phyloP scores from a whole-genome alignment of 2,888 invertebrate genomes.

The Drosophila parthenogenetica region DNA sequence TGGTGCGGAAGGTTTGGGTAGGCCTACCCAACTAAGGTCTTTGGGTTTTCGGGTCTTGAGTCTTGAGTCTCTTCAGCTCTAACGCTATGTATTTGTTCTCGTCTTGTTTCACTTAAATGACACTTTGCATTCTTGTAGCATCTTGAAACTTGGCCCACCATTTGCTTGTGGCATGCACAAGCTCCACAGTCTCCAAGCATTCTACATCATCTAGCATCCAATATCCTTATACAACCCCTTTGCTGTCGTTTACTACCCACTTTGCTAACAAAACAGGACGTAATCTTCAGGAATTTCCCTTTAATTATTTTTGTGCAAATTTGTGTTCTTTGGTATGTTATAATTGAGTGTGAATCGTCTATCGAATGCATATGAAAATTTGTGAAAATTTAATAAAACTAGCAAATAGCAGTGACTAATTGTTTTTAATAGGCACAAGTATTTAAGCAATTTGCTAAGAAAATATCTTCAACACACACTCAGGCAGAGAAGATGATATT shows the following conservation, averaged over 20 bases:
- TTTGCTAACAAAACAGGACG: conserved; percentile 28
- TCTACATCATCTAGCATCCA: background rate
- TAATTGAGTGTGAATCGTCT: conserved; percentile 82
- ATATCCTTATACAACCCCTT: conserved; percentile 7
- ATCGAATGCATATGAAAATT: conserved; percentile 77
- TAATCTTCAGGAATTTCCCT: conserved; percentile 69
- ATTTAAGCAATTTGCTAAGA: conserved; percentile 66
- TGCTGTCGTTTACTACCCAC: background rate
- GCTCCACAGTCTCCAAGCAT: background rate
- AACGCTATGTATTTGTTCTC: conserved; percentile 71
- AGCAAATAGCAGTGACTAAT: conserved; percentile 60
- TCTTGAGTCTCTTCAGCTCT: conserved; percentile 20
- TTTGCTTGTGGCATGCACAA: conserved; percentile 36
- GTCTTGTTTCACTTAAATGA: conserved; percentile 82
- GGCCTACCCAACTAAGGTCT: conserved; percentile 1
- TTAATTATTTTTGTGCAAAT: conserved; percentile 74
- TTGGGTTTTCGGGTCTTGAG: conserved; percentile 2
- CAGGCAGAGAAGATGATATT: conserved; percentile 27
- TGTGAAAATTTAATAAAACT: conserved; percentile 77
- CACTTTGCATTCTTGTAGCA: conserved; percentile 81
- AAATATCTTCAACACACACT: conserved; percentile 41
- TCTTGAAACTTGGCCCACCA: conserved; percentile 63
- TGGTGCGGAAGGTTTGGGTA: background rate
- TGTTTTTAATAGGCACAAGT: conserved; percentile 63
- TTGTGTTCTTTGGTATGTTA: conserved; percentile 80